Percentiles rank a stretch among this genome's conserved stretches.
phyloP scores from a whole-genome alignment of 2,888 invertebrate genomes.

The Sarcophaga variegata region DNA sequence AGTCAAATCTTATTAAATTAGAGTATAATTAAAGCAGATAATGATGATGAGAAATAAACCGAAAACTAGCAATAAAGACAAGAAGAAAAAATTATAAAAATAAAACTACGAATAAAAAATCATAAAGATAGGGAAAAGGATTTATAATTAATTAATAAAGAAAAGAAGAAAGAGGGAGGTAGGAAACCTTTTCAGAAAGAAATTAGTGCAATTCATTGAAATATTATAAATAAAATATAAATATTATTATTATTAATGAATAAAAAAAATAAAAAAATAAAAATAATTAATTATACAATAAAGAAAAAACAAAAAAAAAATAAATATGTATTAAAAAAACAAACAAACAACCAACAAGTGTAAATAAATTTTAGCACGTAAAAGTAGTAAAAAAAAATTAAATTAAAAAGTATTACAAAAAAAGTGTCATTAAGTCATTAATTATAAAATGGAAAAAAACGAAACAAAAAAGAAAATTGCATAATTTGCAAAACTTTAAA shows the following conservation, averaged over 20 bases:
- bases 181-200: constrained; percentile 80
- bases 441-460: constrained; percentile 30
- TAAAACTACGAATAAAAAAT: not conserved
- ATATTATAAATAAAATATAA: constrained; percentile 72
- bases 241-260: constrained; percentile 52
- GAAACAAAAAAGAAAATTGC: constrained; percentile 58
- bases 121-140: not conserved
- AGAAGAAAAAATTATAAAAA: constrained; percentile 21
- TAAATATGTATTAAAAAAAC: constrained; percentile 48
- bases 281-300: constrained; percentile 59
- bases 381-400: constrained; percentile 67
- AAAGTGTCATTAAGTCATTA: constrained; percentile 76
- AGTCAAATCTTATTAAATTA: constrained; percentile 35
- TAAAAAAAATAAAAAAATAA: constrained; percentile 49
- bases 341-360: constrained; percentile 72
- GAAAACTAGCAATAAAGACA: constrained; percentile 58
- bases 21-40: not conserved
- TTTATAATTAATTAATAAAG: constrained; percentile 44
- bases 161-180: constrained; percentile 71
- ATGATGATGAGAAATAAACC: constrained; percentile 31
- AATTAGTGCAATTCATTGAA: constrained; percentile 82
- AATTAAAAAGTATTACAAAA: constrained; percentile 49
- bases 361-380: constrained; percentile 80
- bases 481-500: constrained; percentile 58
- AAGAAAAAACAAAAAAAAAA: constrained; percentile 24